These are phyloP conservation scores for Micoletzkya japonica DNA, from an alignment of 2,888 invertebrate species.

Conservation along the genomic window DNA sequence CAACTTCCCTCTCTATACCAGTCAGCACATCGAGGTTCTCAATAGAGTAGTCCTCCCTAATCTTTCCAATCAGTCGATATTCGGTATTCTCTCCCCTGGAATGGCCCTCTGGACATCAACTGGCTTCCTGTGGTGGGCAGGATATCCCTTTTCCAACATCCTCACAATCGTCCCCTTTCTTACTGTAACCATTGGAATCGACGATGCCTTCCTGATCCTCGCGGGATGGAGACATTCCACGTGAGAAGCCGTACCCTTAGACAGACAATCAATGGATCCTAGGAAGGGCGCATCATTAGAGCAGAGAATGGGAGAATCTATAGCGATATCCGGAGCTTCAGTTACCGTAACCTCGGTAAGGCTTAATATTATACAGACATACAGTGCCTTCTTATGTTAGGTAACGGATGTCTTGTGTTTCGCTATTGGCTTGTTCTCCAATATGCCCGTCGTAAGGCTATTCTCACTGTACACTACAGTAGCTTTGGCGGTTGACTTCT, in stretches of 20 bases:
- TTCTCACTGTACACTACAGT: slow-evolving; percentile 60
- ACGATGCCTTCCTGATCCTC: slow-evolving; percentile 59
- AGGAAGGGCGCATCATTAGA: slow-evolving; percentile 44
- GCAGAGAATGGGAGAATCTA: slow-evolving; percentile 43
- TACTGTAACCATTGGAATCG: slow-evolving; percentile 60
- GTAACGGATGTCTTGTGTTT: slow-evolving; percentile 59
- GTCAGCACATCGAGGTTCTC: slow-evolving; percentile 56
- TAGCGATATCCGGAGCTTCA: slow-evolving; percentile 48
- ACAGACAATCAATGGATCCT: background rate
- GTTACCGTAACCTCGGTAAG: slow-evolving; percentile 45
- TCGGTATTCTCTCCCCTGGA: slow-evolving; percentile 57
- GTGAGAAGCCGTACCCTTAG: slow-evolving; percentile 33
- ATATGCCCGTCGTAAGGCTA: slow-evolving; percentile 59
- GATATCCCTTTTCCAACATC: slow-evolving; percentile 60
- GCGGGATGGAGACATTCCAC: slow-evolving; percentile 61
- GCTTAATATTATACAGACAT: too few species aligned
- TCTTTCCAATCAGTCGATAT: slow-evolving; percentile 44
- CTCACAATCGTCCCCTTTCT: slow-evolving; percentile 61
- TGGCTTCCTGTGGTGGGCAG: slow-evolving; percentile 52
- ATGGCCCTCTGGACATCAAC: slow-evolving; percentile 59
- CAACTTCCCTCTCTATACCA: slow-evolving; percentile 50
- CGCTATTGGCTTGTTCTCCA: slow-evolving; percentile 58
- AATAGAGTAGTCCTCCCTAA: background rate
- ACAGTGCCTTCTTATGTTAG: background rate
- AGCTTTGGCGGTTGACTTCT: slow-evolving; percentile 56